Evolutionary conservation across 1,140 invertebrate genomes (phyloP).

Genomic region (Aphelenchoides fujianensis): DNA sequence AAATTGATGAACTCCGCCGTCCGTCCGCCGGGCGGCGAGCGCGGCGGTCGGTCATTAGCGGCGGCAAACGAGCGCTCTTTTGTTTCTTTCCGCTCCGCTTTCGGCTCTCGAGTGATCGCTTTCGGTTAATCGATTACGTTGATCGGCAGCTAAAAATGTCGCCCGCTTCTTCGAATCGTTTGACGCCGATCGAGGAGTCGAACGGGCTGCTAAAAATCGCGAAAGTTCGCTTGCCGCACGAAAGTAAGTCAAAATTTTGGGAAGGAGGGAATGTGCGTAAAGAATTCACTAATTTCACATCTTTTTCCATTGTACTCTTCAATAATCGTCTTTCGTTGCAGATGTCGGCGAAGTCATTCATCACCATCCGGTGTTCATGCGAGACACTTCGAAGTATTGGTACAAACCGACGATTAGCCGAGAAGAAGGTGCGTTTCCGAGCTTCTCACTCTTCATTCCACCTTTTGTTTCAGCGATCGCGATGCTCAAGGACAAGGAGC

Average conservation of each 20-base stretch:
- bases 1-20: too few species aligned
- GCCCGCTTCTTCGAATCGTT: too few species aligned
- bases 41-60: too few species aligned
- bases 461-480: constrained; percentile 76
- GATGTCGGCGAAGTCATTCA: constrained; percentile 72
- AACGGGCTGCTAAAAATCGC: constrained; percentile 5
- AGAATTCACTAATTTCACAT: neutral
- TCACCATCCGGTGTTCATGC: constrained; percentile 85
- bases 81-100: too few species aligned
- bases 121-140: too few species aligned
- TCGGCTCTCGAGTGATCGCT: too few species aligned
- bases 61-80: too few species aligned
- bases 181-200: neutral
- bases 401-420: constrained; percentile 91
- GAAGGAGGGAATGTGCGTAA: neutral
- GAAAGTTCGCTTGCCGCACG: constrained; percentile 1
- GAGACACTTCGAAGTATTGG: constrained; percentile 88
- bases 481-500: constrained; percentile 78
- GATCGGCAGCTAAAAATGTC: too few species aligned
- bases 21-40: too few species aligned
- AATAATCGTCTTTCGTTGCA: constrained; percentile 59
- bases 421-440: constrained; percentile 81
- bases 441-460: constrained; percentile 16
- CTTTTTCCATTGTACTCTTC: constrained; percentile 1
- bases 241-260: neutral